phyloP scores from a whole-genome alignment of 2,888 invertebrate species.

The Caenorhabditis japonica region DNA sequence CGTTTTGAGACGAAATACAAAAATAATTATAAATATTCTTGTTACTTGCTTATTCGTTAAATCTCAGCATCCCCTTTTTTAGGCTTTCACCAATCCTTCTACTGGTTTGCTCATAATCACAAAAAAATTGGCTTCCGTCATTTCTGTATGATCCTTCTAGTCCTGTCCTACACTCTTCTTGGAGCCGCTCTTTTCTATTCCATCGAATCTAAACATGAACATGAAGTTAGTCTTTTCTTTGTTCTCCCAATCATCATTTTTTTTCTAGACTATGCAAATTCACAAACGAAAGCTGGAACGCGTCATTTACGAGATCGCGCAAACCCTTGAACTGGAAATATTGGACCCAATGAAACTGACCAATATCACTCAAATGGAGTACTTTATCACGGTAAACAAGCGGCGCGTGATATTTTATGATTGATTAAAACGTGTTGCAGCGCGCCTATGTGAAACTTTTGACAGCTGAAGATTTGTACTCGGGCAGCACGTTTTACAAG shows the following conservation, averaged over 20 bases:
- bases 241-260: background rate
- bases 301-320: conserved; percentile 45
- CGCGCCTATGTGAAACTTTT: conserved; percentile 61
- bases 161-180: conserved; percentile 55
- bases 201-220: conserved; percentile 59
- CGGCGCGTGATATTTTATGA: conserved; percentile 14
- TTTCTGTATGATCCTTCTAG: conserved; percentile 56
- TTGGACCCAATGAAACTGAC: conserved; percentile 48
- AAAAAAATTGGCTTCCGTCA: conserved; percentile 63
- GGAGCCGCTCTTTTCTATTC: conserved; percentile 63
- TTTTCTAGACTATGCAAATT: conserved; percentile 38
- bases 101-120: conserved; percentile 62
- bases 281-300: conserved; percentile 44
- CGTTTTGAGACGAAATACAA: no score
- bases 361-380: conserved; percentile 52
- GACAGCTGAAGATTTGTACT: conserved; percentile 58
- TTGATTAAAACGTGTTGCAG: conserved; percentile 40
- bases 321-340: conserved; percentile 49
- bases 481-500: conserved; percentile 62
- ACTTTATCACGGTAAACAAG: conserved; percentile 44
- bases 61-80: no score
- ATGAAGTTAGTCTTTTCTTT: conserved; percentile 37
- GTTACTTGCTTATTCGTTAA: no score
- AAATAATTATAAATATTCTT: no score
- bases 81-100: conserved; percentile 63